Base-by-base conservation (phyloP, 2,113 vertebrate genomes). In the Eulemur macaco region DNA sequence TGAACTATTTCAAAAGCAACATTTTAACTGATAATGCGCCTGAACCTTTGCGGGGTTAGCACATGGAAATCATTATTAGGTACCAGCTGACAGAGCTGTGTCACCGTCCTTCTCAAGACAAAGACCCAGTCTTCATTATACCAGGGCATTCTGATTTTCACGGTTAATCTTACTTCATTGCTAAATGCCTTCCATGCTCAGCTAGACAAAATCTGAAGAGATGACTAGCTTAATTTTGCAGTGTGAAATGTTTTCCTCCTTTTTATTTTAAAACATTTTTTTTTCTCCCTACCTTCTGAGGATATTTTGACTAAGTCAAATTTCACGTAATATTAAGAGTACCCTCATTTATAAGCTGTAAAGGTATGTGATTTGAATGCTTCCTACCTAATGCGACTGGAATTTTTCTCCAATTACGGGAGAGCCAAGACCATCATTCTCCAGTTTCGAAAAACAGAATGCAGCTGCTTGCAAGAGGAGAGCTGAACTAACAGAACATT, bases 341-440 rank as follows among this genome's bases (percentile, higher is more conserved):
- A 69, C 20, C 29, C 3, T 76, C 20, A 76, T 76, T 91, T 91
- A 47, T 77, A 77, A 86, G 56, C 47, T 91, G 6, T 74, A 84
- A 80, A 92, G 34, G n/a, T 73, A 45, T 68, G 76, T 47, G 93
- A 93, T 87, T 78, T 92, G 91, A 90, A 76, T 82, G 76, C 81
- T 80, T 92, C 60, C 91, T 85, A 80, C 64, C 84, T 97, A 86
- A 95, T 90, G 54, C 31, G 56, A 47, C 60, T 94, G 94, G 93
- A 96, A 95, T 96, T 98, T 98, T 93, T 95, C 93, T 96, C 80
- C 89, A 86, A 18, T 95, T 95, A 92, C 23, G 47, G 81, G 71
- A 74, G 50, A 92, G 76, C 29, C 91, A 89, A 86, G 84, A 50
- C 60, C 66, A 50, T 97, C 80, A 10, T 82, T 96, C 81, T 95